A percentile compares a stretch with the other conserved stretches of the same genome.
Evolutionary conservation across 1,140 invertebrate genomes (phyloP).

Genomic region (Adoxophyes honmai): DNA sequence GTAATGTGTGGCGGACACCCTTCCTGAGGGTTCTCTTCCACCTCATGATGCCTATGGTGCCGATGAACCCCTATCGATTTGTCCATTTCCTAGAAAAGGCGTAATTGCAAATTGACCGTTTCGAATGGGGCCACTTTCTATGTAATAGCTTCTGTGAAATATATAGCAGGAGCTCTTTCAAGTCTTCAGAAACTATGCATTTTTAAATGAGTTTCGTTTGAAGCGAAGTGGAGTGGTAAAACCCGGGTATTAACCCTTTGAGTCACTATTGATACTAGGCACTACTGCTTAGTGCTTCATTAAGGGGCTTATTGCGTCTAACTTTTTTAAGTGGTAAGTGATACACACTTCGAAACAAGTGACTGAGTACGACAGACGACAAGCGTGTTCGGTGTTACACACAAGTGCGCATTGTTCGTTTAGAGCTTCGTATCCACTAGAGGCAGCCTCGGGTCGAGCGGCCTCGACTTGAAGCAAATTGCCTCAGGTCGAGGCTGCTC

Average conservation of each 20-base stretch:
- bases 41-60: slow-evolving; percentile 65
- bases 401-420: too few relatives aligned
- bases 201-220: slow-evolving; percentile 1
- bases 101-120: slow-evolving; percentile 53
- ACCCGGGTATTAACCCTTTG: not conserved
- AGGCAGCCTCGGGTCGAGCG: too few relatives aligned
- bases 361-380: too few relatives aligned
- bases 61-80: slow-evolving; percentile 71
- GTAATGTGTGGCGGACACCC: slow-evolving; percentile 57
- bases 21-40: slow-evolving; percentile 53
- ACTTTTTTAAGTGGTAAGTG: too few relatives aligned
- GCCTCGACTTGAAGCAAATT: too few relatives aligned
- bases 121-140: slow-evolving; percentile 4
- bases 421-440: too few relatives aligned
- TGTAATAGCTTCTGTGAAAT: slow-evolving; percentile 11
- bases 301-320: too few relatives aligned
- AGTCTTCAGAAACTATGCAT: slow-evolving; percentile 4
- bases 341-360: too few relatives aligned
- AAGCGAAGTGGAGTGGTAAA: slow-evolving; percentile 6
- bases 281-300: too few relatives aligned
- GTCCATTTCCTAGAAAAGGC: slow-evolving; percentile 51
- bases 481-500: too few relatives aligned
- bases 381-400: too few relatives aligned
- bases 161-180: not conserved
- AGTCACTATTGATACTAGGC: not conserved